Conservation (phyloP, 2,888 invertebrate genomes). For the Pristionchus entomophagus region DNA sequence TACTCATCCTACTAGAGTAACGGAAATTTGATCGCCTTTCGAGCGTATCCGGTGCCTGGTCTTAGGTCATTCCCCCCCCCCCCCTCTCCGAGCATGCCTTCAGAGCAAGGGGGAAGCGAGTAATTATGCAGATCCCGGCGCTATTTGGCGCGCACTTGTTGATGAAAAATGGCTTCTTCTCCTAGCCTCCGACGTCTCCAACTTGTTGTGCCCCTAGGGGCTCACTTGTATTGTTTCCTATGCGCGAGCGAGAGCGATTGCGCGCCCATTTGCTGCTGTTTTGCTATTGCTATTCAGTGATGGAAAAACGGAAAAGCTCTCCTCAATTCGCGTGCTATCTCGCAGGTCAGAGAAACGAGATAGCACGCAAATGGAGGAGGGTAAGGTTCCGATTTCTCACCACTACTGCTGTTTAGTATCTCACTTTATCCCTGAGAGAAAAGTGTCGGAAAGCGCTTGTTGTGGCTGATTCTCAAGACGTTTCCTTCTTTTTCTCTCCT, state of each 20-base stretch:
- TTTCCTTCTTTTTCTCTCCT: not conserved
- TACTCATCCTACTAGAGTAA: conserved; percentile 7
- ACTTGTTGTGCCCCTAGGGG: not conserved
- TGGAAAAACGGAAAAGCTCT: too few relatives aligned
- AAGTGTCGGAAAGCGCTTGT: conserved; percentile 1
- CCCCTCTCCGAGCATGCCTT: not conserved
- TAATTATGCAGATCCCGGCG: conserved; percentile 1
- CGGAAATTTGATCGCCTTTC: not conserved
- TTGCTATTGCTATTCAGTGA: not conserved
- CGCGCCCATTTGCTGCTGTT: not conserved
- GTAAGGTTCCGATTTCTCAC: too few relatives aligned
- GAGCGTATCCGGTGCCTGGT: not conserved
- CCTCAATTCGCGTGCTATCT: not conserved
- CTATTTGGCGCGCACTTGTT: not conserved
- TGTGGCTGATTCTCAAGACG: not conserved
- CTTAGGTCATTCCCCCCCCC: conserved; percentile 34
- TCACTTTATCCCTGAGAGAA: not conserved
- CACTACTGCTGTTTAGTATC: too few relatives aligned
- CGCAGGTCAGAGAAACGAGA: too few relatives aligned
- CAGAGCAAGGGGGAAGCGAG: not conserved
- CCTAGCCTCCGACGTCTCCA: not conserved
- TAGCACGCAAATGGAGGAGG: too few relatives aligned
- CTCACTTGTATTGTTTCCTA: conserved; percentile 33
- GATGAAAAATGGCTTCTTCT: conserved; percentile 30
- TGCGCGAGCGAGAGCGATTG: not conserved